Evolutionary conservation across 1,140 invertebrate species (phyloP).

Genomic region (Aphidius gifuensis): DNA sequence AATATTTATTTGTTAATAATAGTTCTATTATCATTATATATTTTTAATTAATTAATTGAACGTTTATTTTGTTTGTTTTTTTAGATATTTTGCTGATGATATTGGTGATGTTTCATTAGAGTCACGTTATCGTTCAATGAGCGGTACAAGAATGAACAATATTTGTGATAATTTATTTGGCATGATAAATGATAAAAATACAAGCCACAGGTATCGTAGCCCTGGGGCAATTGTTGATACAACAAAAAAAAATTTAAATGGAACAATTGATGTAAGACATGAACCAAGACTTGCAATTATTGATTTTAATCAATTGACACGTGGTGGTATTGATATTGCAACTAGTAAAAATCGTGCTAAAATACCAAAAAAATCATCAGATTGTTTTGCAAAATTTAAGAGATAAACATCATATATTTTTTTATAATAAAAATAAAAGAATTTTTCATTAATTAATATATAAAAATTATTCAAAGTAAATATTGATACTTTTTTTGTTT

Average conservation of each 20-base stretch:
- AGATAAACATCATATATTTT: slow-evolving; percentile 4
- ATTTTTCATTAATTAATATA: neutral
- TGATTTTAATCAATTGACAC: slow-evolving; percentile 69
- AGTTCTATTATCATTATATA: no score
- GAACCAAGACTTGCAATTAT: slow-evolving; percentile 68
- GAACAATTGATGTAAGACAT: slow-evolving; percentile 11
- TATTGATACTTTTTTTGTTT: no score
- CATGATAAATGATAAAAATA: slow-evolving; percentile 37
- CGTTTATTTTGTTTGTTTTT: neutral
- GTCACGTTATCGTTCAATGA: slow-evolving; percentile 47
- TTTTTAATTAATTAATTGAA: no score
- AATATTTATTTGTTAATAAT: no score
- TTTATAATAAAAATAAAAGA: neutral
- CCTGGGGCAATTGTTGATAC: slow-evolving; percentile 35
- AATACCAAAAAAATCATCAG: slow-evolving; percentile 27
- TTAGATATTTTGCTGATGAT: slow-evolving; percentile 44
- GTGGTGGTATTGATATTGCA: slow-evolving; percentile 57
- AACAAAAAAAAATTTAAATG: slow-evolving; percentile 14
- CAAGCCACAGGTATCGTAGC: slow-evolving; percentile 51
- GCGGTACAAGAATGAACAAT: slow-evolving; percentile 42
- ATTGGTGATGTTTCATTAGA: slow-evolving; percentile 30
- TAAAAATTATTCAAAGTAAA: no score
- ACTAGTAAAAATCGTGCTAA: slow-evolving; percentile 37
- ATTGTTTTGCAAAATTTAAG: slow-evolving; percentile 10
- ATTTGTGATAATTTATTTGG: slow-evolving; percentile 32